phyloP scores from a whole-genome alignment of 92 coral and sea anemone genomes.

The Bergia sp. region DNA sequence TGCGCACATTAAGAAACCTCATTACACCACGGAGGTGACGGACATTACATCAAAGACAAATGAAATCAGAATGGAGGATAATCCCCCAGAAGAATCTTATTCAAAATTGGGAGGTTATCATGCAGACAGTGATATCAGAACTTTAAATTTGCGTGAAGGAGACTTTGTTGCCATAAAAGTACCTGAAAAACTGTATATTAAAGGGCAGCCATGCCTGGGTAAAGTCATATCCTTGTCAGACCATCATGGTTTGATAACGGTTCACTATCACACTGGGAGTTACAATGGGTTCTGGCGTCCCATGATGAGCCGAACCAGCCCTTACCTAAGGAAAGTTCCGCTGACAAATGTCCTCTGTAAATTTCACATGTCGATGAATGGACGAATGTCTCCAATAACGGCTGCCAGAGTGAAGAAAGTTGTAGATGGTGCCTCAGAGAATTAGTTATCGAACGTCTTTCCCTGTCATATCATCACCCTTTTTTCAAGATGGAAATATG shows the following conservation, averaged over 20 bases:
- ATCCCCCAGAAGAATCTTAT: background rate
- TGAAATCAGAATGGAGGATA: constrained; percentile 50
- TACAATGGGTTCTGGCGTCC: constrained; percentile 92
- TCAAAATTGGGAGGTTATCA: background rate
- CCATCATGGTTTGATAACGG: constrained; percentile 70
- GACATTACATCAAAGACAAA: constrained; percentile 57
- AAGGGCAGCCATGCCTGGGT: constrained; percentile 97
- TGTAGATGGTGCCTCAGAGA: constrained; percentile 58
- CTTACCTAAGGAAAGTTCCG: constrained; percentile 90
- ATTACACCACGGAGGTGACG: constrained; percentile 29
- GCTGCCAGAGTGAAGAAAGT: constrained; percentile 69
- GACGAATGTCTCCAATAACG: constrained; percentile 89
- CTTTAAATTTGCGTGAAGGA: constrained; percentile 66
- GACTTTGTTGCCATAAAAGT: constrained; percentile 95
- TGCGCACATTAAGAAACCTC: constrained; percentile 19
- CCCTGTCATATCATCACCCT: too few relatives aligned
- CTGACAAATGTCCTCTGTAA: constrained; percentile 79
- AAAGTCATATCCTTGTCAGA: constrained; percentile 73
- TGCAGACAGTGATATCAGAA: constrained; percentile 17
- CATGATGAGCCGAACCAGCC: constrained; percentile 98
- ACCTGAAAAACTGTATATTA: constrained; percentile 86
- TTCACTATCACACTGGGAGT: constrained; percentile 90
- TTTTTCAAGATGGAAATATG: too few relatives aligned
- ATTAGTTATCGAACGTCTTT: too few relatives aligned
- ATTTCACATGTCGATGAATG: constrained; percentile 75